Base-by-base conservation (phyloP, 2,888 invertebrate species). In the Trachelus iudaicus region DNA sequence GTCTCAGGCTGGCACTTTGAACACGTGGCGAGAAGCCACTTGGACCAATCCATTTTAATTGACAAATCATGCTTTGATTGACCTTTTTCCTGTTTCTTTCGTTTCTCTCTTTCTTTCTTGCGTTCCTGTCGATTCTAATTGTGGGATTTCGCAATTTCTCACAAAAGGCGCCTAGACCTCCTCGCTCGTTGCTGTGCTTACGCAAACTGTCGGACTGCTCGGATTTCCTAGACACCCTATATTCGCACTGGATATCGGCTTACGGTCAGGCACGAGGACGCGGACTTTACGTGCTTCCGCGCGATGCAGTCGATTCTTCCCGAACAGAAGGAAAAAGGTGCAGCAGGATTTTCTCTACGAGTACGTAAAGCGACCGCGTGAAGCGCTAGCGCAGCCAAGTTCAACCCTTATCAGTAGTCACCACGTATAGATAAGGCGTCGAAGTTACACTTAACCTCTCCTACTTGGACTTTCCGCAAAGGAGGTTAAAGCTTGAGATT, bases 151-250 rank as follows among this genome's bases (percentile, higher is more conserved):
- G 23, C 56, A 56, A 56, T 9, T 9, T 23, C 56, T 23, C 56
- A 9, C 6, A 9, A 9, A 23, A 23, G 1, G 6, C 9, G 56
- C 9, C 9, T 56, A 15, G 56, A 56, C 23, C 6, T 4, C 56
- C 9, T 23, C 9, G 56, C 56, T 56, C 56, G 6, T 56, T 2
- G 23, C 56, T 56, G 15, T 1, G 23, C 23, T 56, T 56, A 9
- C 56, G 56, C 56, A 56, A 56, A 56, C 23, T 9, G 56, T 56
- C 56, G 23, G 9, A 30, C 31, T 23, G 30, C 71, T 71, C 71
- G 34, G 71, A 71, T 71, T 71, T 71, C 71, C 71, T 33, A 23
- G 71, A 71, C 71, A 71, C 30, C 71, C 23, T 31, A 71, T 71
- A 71, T 34, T 13, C 71, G 71, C 31, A 33, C 23, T 71, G 15